Evolutionary conservation across 1,140 invertebrate genomes (phyloP).

Genomic region (Tetragnatha versicolor): DNA sequence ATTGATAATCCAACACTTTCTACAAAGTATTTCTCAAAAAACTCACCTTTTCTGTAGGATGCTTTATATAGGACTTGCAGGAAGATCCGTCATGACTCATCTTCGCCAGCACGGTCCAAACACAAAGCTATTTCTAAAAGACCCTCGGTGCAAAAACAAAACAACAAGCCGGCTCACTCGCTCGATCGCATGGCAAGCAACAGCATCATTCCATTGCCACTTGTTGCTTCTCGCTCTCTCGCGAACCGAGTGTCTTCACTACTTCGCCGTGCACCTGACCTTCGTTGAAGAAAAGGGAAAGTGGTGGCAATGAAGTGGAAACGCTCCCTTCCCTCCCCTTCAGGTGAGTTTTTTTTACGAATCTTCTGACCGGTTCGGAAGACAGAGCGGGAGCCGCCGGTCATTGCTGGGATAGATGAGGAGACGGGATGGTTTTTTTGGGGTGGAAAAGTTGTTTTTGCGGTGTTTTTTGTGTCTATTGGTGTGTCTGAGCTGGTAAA

Average conservation of each 20-base stretch:
- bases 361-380: slow-evolving; percentile 35
- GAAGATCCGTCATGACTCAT: slow-evolving; percentile 51
- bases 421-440: too few species aligned
- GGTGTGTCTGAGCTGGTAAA: too few species aligned
- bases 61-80: slow-evolving; percentile 42
- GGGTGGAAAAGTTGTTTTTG: too few species aligned
- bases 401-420: too few species aligned
- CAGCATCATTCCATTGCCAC: not conserved
- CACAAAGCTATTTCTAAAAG: not conserved
- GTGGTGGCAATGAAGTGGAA: slow-evolving; percentile 51
- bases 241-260: not conserved
- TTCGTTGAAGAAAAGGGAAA: slow-evolving; percentile 38
- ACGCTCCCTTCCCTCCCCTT: not conserved
- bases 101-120: not conserved
- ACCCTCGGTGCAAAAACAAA: not conserved
- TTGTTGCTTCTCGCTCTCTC: slow-evolving; percentile 7
- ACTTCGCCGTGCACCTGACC: slow-evolving; percentile 34
- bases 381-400: too few species aligned
- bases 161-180: not conserved
- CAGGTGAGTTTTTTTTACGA: not conserved
- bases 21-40: too few species aligned
- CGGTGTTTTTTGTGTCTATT: too few species aligned
- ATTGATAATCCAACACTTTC: too few species aligned
- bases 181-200: not conserved
- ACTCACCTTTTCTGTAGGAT: slow-evolving; percentile 47